Evolutionary conservation across 2,888 invertebrate species (phyloP).

Genomic region (Ceraclea dissimilis): DNA sequence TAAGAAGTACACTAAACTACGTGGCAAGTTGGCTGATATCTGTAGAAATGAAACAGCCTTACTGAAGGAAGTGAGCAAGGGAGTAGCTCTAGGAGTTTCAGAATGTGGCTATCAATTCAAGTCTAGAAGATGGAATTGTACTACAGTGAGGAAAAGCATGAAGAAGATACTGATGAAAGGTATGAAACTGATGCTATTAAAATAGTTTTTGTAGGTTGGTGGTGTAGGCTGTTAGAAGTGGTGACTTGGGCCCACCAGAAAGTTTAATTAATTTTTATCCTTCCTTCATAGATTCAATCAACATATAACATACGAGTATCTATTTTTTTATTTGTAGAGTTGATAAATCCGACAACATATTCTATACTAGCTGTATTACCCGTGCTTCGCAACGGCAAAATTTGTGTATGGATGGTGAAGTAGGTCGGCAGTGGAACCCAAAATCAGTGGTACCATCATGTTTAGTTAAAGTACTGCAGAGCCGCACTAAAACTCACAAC

Average conservation of each 20-base stretch:
- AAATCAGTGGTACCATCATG: too few species aligned
- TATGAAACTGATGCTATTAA: slow-evolving; percentile 36
- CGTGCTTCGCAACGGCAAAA: too few species aligned
- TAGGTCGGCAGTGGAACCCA: too few species aligned
- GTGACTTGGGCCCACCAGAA: slow-evolving; percentile 14
- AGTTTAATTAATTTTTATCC: too few species aligned
- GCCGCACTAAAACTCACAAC: too few species aligned
- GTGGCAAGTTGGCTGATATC: slow-evolving; percentile 71
- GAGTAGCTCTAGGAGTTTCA: slow-evolving; percentile 72
- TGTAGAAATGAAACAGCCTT: slow-evolving; percentile 78
- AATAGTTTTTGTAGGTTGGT: slow-evolving; percentile 19
- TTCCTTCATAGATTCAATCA: too few species aligned
- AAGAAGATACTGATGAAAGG: slow-evolving; percentile 81
- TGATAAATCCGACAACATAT: too few species aligned
- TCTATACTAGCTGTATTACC: too few species aligned
- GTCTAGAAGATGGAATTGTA: slow-evolving; percentile 84
- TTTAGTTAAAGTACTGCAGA: too few species aligned
- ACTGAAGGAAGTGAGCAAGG: slow-evolving; percentile 74
- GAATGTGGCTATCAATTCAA: slow-evolving; percentile 87
- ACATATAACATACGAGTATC: too few species aligned
- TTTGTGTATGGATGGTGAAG: too few species aligned
- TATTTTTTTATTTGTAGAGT: too few species aligned
- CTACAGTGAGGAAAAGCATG: slow-evolving; percentile 70
- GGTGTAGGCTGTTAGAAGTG: slow-evolving; percentile 12
- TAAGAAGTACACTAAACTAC: slow-evolving; percentile 71